These are phyloP conservation scores for Orthosia incerta DNA, from an alignment of 2,888 invertebrate genomes.

Conservation along the genomic window DNA sequence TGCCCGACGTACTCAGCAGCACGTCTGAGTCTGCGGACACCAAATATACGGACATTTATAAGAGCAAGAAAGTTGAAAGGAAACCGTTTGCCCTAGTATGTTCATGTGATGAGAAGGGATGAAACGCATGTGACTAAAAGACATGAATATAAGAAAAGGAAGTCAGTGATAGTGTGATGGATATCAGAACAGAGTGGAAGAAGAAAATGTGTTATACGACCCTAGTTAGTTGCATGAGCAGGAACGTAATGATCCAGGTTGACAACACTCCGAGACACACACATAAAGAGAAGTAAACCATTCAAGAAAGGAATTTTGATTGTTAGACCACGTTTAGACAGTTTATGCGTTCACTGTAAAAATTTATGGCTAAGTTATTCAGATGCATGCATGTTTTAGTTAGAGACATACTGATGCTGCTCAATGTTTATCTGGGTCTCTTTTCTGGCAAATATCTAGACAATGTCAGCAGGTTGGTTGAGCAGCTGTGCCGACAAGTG, in stretches of 20 bases:
- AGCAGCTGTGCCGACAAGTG: not conserved
- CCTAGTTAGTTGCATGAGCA: no score
- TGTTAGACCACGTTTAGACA: not conserved
- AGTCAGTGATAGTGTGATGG: no score
- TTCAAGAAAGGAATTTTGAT: not conserved
- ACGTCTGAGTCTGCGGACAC: constrained; percentile 79
- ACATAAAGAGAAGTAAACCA: no score
- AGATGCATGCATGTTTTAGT: not conserved
- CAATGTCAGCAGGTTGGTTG: not conserved
- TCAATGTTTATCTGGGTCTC: not conserved
- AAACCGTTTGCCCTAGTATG: no score
- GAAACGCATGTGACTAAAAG: no score
- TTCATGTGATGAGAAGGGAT: no score
- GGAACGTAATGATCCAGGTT: not conserved
- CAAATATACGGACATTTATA: no score
- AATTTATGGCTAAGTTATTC: not conserved
- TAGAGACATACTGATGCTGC: not conserved
- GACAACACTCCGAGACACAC: not conserved
- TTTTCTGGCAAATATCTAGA: not conserved
- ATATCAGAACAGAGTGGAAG: no score
- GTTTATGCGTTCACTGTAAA: not conserved
- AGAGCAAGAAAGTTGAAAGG: no score
- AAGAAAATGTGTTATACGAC: no score
- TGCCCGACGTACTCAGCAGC: constrained; percentile 72
- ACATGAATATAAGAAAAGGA: no score